phyloP scores from a whole-genome alignment of 2,888 invertebrate genomes.

The Altica lythri region DNA sequence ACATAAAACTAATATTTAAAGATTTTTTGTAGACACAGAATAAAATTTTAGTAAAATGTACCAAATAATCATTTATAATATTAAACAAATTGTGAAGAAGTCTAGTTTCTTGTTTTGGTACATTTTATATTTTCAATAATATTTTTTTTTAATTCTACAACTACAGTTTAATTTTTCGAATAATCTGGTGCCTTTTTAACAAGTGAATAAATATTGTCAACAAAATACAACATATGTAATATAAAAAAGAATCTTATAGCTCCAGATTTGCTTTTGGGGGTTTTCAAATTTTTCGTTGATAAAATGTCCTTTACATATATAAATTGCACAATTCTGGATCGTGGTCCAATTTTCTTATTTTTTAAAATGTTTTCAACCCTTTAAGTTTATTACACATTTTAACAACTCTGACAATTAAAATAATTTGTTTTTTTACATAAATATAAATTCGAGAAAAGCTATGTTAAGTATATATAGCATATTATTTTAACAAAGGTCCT shows the following conservation, averaged over 20 bases:
- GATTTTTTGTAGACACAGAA: background rate
- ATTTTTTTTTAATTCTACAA: slow-evolving; percentile 31
- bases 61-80: too few relatives aligned
- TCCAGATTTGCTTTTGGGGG: slow-evolving; percentile 15
- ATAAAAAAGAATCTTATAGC: slow-evolving; percentile 1
- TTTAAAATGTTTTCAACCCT: slow-evolving; percentile 31
- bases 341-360: slow-evolving; percentile 40
- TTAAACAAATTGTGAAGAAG: too few relatives aligned
- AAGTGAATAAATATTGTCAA: slow-evolving; percentile 48
- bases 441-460: slow-evolving; percentile 39
- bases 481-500: too few relatives aligned
- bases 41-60: too few relatives aligned
- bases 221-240: slow-evolving; percentile 17
- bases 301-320: slow-evolving; percentile 2
- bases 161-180: slow-evolving; percentile 37
- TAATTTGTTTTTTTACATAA: slow-evolving; percentile 40
- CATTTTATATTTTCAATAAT: slow-evolving; percentile 30
- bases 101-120: too few relatives aligned
- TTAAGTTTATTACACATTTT: slow-evolving; percentile 36
- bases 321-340: slow-evolving; percentile 41
- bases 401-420: slow-evolving; percentile 43
- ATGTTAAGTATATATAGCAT: slow-evolving; percentile 37
- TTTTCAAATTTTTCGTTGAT: slow-evolving; percentile 12
- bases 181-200: slow-evolving; percentile 47
- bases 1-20: slow-evolving; percentile 5